Conservation (phyloP, 2,888 invertebrate genomes). For the Melieria crassipennis region DNA sequence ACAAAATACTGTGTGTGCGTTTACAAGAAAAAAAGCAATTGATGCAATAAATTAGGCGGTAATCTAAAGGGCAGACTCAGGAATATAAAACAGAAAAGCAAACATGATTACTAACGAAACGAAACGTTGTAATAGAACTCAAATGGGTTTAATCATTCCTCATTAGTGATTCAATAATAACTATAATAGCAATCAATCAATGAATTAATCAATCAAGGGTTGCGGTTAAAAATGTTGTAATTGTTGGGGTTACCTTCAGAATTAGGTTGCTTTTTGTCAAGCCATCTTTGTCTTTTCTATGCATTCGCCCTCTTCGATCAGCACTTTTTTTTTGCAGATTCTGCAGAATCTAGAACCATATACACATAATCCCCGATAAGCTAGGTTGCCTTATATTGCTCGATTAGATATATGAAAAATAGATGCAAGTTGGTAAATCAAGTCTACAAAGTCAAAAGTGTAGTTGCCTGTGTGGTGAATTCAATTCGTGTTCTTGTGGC, state of each 20-base stretch:
- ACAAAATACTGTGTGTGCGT: slow-evolving; percentile 15
- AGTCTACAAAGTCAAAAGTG: background rate
- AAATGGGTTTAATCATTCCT: slow-evolving; percentile 30
- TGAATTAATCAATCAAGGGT: slow-evolving; percentile 49
- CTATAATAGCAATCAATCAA: slow-evolving; percentile 36
- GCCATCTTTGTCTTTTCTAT: slow-evolving; percentile 95
- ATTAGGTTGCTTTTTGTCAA: slow-evolving; percentile 97
- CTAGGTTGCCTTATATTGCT: slow-evolving; percentile 50
- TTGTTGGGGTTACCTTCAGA: slow-evolving; percentile 85
- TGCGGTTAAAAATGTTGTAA: slow-evolving; percentile 37
- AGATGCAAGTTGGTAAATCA: background rate
- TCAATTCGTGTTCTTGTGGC: background rate
- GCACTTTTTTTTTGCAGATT: slow-evolving; percentile 99
- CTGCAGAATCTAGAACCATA: slow-evolving; percentile 95
- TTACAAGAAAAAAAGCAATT: slow-evolving; percentile 34
- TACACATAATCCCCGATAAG: slow-evolving; percentile 64
- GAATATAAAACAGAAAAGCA: slow-evolving; percentile 58
- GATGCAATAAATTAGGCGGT: slow-evolving; percentile 25
- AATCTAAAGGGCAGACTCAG: slow-evolving; percentile 55
- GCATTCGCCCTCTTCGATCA: slow-evolving; percentile 96
- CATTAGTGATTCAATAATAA: slow-evolving; percentile 27
- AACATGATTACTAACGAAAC: slow-evolving; percentile 50
- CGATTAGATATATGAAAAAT: slow-evolving; percentile 11
- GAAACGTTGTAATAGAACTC: slow-evolving; percentile 19
- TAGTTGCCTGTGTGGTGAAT: too few relatives aligned